These are phyloP conservation scores for Siderastrea radians DNA, from an alignment of 92 coral and sea anemone species.

Conservation along the genomic window DNA sequence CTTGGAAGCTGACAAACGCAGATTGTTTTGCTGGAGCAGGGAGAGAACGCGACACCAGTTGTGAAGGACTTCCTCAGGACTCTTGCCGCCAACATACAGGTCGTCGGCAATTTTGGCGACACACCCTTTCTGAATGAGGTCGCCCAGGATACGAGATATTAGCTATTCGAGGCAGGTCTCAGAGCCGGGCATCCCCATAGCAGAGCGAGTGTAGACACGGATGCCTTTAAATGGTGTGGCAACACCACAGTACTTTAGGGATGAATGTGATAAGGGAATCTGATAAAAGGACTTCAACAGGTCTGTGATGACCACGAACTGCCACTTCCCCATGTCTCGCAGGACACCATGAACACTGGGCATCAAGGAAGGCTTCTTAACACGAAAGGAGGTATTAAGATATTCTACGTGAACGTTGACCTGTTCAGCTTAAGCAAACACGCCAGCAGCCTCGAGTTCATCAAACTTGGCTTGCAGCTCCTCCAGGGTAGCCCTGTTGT, in stretches of 20 bases:
- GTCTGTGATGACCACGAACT: no score
- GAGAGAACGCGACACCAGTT: slow-evolving; percentile 44
- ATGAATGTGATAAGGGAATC: no score
- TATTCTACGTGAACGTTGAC: no score
- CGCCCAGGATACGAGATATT: slow-evolving; percentile 23
- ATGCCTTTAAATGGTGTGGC: no score
- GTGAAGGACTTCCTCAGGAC: slow-evolving; percentile 24
- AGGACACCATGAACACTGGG: no score
- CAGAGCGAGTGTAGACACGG: no score
- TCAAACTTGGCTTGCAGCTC: slow-evolving; percentile 51
- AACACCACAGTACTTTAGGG: no score
- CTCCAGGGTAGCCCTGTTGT: slow-evolving; percentile 54
- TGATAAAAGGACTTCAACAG: no score
- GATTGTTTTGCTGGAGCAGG: slow-evolving; percentile 39
- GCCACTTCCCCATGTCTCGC: no score
- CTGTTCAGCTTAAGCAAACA: slow-evolving; percentile 39
- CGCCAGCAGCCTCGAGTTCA: slow-evolving; percentile 50
- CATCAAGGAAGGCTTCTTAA: no score
- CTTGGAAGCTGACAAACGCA: slow-evolving; percentile 48
- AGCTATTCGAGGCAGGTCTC: slow-evolving; percentile 17
- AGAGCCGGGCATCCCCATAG: slow-evolving; percentile 61
- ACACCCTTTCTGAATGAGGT: slow-evolving; percentile 58
- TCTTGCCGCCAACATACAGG: slow-evolving; percentile 40
- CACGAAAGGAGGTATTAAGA: no score
- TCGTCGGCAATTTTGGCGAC: slow-evolving; percentile 4